Percentiles rank a stretch among this genome's conserved stretches.
phyloP scores from a whole-genome alignment of 2,113 vertebrate genomes.

The Rostratula benghalensis region DNA sequence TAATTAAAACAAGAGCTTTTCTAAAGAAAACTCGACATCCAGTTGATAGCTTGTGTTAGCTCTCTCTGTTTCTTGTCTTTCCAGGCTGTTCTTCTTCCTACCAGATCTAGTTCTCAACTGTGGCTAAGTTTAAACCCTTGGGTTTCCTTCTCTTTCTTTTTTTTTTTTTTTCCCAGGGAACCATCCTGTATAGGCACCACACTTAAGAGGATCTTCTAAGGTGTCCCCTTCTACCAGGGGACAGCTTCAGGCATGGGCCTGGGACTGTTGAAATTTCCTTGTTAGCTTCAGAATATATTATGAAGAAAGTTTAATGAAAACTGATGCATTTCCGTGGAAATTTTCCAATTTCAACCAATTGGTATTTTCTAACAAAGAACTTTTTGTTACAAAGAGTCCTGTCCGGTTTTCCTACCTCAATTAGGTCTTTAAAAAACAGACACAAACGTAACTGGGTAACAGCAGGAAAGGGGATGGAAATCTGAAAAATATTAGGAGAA shows the following conservation, averaged over 20 bases:
- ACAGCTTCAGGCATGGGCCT: neutral
- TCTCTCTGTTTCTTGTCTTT: neutral
- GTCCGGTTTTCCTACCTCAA: neutral
- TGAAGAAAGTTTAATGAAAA: constrained; percentile 9
- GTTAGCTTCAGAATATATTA: neutral
- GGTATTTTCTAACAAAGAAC: constrained; percentile 22
- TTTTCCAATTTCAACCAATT: neutral
- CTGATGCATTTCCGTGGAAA: neutral
- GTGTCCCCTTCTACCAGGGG: neutral
- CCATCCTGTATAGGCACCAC: neutral
- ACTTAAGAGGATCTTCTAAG: neutral
- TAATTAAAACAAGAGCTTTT: constrained; percentile 16
- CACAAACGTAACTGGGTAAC: neutral
- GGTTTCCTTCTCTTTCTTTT: neutral
- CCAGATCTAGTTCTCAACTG: neutral
- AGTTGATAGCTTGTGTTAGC: neutral
- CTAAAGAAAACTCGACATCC: neutral
- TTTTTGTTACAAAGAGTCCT: neutral
- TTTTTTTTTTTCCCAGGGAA: neutral
- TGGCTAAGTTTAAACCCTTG: neutral
- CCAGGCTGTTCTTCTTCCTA: neutral
- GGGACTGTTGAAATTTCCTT: neutral
- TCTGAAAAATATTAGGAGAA: constrained; percentile 13
- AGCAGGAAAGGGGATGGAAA: neutral
- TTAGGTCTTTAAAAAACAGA: constrained; percentile 3